phyloP scores from a whole-genome alignment of 2,797 vertebrate genomes.

The Holocentrus rufus region DNA sequence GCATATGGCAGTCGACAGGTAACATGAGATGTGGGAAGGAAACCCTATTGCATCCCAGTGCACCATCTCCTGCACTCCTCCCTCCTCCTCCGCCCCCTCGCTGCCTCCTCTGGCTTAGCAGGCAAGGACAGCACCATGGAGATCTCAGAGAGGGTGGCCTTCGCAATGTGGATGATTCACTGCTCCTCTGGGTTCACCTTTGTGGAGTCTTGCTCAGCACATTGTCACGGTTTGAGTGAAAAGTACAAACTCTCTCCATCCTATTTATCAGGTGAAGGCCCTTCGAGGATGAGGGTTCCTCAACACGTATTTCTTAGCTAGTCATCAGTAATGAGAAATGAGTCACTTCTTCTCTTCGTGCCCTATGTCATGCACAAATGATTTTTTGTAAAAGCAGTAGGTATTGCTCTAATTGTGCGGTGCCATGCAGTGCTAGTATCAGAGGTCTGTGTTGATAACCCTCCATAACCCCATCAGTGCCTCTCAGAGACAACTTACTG shows the following conservation, averaged over 20 bases:
- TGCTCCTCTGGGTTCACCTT: neutral
- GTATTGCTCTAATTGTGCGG: conserved; percentile 12
- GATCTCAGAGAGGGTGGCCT: conserved; percentile 35
- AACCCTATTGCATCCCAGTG: conserved; percentile 53
- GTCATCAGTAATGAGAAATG: conserved; percentile 20
- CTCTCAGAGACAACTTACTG: conserved; percentile 64
- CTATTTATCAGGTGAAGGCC: conserved; percentile 6
- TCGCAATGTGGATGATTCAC: conserved; percentile 28
- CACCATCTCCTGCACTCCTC: conserved; percentile 23
- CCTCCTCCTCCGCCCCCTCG: conserved; percentile 12
- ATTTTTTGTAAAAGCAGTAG: conserved; percentile 10
- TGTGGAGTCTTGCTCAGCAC: neutral
- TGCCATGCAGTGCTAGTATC: conserved; percentile 30
- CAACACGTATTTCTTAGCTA: neutral
- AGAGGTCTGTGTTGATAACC: conserved; percentile 43
- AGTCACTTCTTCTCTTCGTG: neutral
- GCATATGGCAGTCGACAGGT: conserved; percentile 62
- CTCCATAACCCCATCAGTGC: conserved; percentile 55
- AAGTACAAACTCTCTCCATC: conserved; percentile 1
- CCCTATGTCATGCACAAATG: neutral
- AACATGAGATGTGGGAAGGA: conserved; percentile 48
- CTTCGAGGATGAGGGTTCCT: neutral
- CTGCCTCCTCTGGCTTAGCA: conserved; percentile 9
- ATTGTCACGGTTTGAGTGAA: neutral
- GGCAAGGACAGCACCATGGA: conserved; percentile 6